Base-by-base conservation (phyloP, 2,888 invertebrate species). In the Cryptophagus acutangulus region DNA sequence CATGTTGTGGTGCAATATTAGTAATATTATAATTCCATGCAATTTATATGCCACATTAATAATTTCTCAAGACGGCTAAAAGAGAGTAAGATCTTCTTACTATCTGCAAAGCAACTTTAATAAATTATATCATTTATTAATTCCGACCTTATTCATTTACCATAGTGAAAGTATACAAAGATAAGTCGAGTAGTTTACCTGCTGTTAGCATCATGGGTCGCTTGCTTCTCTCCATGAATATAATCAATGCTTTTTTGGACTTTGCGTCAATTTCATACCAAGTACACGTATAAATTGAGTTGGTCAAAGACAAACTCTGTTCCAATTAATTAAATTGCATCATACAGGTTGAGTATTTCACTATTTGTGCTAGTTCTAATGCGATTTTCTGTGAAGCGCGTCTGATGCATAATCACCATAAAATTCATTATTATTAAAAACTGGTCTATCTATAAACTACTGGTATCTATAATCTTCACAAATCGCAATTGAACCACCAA, bases 161-260 rank as follows among this genome's bases (percentile, higher is more conserved):
- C 69, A 67, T 71, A 30, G 71, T 55, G 52, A 73, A 75, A 10
- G 74, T 74, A 37, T 69, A 62, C 4, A 75, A 65, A 0, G 74
- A 74, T 26, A 76, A 69, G 37, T 73, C 71, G 28, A 75, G 63
- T 42, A 74, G 54, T 49, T 58, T 66, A 2, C 67, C 72, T 45
- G 74, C 74, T 52, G 63, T 65, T 45, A 73, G 67, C 2, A 67
- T 65, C 55, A 75, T 66, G 45, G 75, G 74, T n/a, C 70, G 66
- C 49, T 65, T 65, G 38, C 71, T 67, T 51, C 73, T 68, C 62
- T 67, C 65, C 71, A 74, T 66, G 39, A 71, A 57, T 50, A 73
- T 61, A 41, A 72, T 46, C 53, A 75, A 58, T 49, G 66, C 58
- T 2, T 69, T 66, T 1, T 73, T 69, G 10, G 71, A 44, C 13